Conservation (phyloP, 2,797 vertebrate genomes). For the Danio albolineatus region DNA sequence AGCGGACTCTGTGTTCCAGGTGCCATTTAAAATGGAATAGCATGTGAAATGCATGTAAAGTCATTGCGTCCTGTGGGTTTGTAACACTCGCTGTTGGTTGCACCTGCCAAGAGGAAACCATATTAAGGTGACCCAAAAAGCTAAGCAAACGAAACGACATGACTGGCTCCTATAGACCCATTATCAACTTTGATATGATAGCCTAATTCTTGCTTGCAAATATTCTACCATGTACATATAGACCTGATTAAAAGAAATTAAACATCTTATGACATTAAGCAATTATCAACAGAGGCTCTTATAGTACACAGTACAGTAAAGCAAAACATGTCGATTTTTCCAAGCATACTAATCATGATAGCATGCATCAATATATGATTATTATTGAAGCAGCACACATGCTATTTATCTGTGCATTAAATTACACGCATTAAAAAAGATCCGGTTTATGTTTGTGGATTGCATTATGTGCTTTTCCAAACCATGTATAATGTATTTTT, state of each 20-base stretch:
- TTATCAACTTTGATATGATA: constrained; percentile 1
- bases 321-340: neutral
- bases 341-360: neutral
- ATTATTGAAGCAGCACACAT: neutral
- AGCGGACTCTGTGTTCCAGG: neutral
- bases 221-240: neutral
- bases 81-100: constrained; percentile 3
- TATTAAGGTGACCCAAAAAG: constrained; percentile 19
- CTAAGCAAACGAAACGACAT: neutral
- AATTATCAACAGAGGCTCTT: neutral
- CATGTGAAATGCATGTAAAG: constrained; percentile 13
- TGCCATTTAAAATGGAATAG: constrained; percentile 14
- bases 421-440: constrained; percentile 4
- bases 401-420: neutral
- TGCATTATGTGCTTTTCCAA: constrained; percentile 3
- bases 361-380: neutral
- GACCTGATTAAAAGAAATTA: neutral
- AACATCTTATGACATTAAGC: constrained; percentile 8
- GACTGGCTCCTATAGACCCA: neutral
- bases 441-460: neutral
- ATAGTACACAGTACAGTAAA: neutral
- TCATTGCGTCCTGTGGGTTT: neutral
- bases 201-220: neutral
- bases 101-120: neutral
- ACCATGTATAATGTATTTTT: neutral